Conservation (phyloP, 2,113 vertebrate genomes). For the Dissostichus mawsoni region DNA sequence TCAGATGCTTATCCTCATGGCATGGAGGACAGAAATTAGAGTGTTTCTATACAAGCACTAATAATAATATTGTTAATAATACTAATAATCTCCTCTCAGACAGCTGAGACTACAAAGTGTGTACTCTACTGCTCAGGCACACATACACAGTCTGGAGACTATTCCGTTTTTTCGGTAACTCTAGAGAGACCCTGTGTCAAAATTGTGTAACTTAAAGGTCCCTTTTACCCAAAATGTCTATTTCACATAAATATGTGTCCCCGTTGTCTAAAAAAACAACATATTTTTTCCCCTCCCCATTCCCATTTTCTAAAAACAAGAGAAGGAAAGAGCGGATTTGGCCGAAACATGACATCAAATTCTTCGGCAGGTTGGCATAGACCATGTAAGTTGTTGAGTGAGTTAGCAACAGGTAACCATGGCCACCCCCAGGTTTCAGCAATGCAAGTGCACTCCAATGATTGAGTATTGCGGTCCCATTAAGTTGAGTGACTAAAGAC, state of each 20-base stretch:
- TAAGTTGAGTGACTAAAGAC: not conserved
- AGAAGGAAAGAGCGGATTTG: too few species aligned
- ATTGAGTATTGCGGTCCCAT: not conserved
- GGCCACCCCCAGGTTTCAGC: not conserved
- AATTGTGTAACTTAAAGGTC: not conserved
- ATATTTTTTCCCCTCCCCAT: too few species aligned
- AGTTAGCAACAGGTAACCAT: too few species aligned
- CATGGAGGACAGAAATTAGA: not conserved
- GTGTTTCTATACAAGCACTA: conserved; percentile 26
- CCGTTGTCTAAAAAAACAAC: too few species aligned
- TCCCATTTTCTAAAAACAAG: too few species aligned
- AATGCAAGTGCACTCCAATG: too few species aligned
- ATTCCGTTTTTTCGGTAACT: not conserved
- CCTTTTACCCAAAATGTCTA: too few species aligned
- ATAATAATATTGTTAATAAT: conserved; percentile 22
- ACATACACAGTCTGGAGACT: not conserved
- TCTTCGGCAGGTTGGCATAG: too few species aligned
- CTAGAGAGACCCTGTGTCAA: not conserved
- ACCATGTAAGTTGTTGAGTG: too few species aligned
- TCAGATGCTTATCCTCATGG: conserved; percentile 46
- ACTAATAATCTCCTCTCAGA: conserved; percentile 14
- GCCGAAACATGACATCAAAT: too few species aligned
- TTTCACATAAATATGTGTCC: too few species aligned
- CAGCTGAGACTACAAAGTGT: not conserved
- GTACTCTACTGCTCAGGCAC: not conserved